Evolutionary conservation across 1,140 invertebrate species (phyloP).

Genomic region (Aricia agestis): DNA sequence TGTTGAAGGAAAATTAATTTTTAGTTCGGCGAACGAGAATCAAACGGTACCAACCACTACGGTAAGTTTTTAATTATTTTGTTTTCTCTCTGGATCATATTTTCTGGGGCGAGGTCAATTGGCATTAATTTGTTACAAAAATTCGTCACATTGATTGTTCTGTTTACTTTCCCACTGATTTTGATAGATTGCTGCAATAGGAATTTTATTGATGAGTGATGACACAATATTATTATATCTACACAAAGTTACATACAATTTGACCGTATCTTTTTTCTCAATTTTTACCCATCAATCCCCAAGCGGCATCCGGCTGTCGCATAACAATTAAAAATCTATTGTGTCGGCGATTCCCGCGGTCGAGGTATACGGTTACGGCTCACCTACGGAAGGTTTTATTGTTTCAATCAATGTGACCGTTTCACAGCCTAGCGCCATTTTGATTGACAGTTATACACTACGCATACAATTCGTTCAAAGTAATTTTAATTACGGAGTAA

Average conservation of each 20-base stretch:
- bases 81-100: not conserved
- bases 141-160: not conserved
- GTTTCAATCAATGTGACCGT: no score
- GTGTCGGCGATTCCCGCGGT: no score
- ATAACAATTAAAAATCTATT: no score
- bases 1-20: slow-evolving; percentile 45
- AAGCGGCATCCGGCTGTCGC: no score
- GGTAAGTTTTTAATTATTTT: slow-evolving; percentile 35
- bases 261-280: no score
- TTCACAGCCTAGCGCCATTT: no score
- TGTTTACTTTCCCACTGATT: not conserved
- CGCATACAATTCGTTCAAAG: no score
- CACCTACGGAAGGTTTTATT: no score
- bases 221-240: no score
- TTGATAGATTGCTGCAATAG: not conserved
- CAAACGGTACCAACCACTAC: slow-evolving; percentile 37
- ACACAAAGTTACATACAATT: not conserved
- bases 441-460: no score
- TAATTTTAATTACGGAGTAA: no score
- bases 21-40: slow-evolving; percentile 45
- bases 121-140: not conserved
- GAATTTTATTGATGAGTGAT: not conserved
- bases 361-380: not conserved
- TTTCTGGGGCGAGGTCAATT: not conserved
- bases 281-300: no score